These are phyloP conservation scores for Florisuga fusca DNA, from an alignment of 2,797 vertebrate genomes.

Conservation along the genomic window DNA sequence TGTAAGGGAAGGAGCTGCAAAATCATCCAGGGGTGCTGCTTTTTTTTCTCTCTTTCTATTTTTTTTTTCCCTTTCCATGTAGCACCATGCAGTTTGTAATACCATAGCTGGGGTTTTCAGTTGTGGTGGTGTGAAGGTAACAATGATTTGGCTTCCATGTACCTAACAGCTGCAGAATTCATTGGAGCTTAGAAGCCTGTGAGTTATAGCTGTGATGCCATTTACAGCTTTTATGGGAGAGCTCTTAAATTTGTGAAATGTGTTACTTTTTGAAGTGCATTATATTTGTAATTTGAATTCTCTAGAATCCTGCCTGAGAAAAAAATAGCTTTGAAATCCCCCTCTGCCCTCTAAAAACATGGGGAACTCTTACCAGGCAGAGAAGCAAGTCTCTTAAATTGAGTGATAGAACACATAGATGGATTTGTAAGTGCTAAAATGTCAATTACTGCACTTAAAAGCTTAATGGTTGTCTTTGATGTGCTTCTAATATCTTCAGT, in stretches of 20 bases:
- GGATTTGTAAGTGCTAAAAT: conserved; percentile 68
- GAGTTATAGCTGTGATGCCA: conserved; percentile 41
- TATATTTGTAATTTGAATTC: conserved; percentile 70
- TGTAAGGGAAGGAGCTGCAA: background rate
- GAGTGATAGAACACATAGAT: conserved; percentile 48
- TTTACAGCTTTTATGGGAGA: conserved; percentile 59
- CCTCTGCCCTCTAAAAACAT: background rate
- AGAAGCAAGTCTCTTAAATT: conserved; percentile 10
- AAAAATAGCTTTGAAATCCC: conserved; percentile 3
- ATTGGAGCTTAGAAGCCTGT: conserved; percentile 58
- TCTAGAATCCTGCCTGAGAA: conserved; percentile 14
- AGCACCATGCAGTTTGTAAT: conserved; percentile 16
- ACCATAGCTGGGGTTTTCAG: conserved; percentile 54
- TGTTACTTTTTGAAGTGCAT: conserved; percentile 66
- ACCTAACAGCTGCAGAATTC: conserved; percentile 63
- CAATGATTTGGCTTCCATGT: conserved; percentile 57
- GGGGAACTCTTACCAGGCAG: background rate
- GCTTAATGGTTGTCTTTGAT: conserved; percentile 66
- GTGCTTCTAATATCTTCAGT: conserved; percentile 52
- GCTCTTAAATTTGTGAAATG: conserved; percentile 55
- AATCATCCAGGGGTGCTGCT: background rate
- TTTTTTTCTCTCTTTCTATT: no score
- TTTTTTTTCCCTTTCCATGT: background rate
- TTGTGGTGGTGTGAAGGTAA: conserved; percentile 66
- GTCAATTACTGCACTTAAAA: conserved; percentile 70